These are phyloP conservation scores for Dendrophyllia cribrosa DNA, from an alignment of 64 coral and sea anemone genomes.

Conservation along the genomic window DNA sequence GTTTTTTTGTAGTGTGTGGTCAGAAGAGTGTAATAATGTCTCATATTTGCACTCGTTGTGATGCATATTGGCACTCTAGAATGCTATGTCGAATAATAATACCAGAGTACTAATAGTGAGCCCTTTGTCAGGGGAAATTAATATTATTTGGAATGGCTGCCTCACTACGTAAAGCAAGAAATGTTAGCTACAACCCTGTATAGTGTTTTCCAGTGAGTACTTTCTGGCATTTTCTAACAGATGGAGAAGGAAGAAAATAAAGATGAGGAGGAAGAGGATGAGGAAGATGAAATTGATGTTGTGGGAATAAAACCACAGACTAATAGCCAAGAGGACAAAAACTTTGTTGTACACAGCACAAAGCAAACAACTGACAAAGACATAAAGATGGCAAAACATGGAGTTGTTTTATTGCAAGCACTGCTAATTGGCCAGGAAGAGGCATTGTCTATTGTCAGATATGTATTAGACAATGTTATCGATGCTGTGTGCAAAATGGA, in stretches of 20 bases:
- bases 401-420: not conserved
- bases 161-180: too few species aligned
- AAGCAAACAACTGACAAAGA: not conserved
- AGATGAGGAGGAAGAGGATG: not conserved
- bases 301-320: not conserved
- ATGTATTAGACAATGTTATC: not conserved
- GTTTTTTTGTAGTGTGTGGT: too few species aligned
- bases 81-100: too few species aligned
- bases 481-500: not conserved
- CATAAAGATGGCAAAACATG: not conserved
- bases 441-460: not conserved
- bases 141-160: too few species aligned
- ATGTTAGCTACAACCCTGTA: not conserved
- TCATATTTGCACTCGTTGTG: too few species aligned
- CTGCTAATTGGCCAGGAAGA: not conserved
- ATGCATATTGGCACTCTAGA: too few species aligned
- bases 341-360: not conserved
- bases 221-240: not conserved
- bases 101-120: too few species aligned
- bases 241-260: not conserved
- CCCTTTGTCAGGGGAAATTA: too few species aligned
- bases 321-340: not conserved
- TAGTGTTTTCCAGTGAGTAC: not conserved
- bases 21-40: too few species aligned
- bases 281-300: constrained; percentile 7